Conservation (phyloP, 64 coral and sea anemone species). For the Acropora yongei region DNA sequence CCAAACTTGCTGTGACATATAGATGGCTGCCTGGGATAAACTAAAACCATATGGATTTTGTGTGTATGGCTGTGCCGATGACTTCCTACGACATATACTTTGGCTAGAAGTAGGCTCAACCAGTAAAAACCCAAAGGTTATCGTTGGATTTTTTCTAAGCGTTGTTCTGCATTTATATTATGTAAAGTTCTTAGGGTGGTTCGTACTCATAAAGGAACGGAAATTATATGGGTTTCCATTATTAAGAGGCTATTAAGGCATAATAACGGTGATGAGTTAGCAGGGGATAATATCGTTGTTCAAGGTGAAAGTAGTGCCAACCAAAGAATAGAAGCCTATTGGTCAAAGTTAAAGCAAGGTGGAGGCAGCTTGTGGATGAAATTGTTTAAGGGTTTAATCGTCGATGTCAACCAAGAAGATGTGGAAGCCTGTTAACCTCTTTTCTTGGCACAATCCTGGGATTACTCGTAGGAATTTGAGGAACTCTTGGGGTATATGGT, state of each 20-base stretch:
- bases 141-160: too few relatives aligned
- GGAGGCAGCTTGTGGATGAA: too few relatives aligned
- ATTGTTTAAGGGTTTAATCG: too few relatives aligned
- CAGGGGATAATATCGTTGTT: neutral
- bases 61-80: too few relatives aligned
- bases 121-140: too few relatives aligned
- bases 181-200: neutral
- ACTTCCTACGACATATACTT: too few relatives aligned
- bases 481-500: neutral
- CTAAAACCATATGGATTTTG: too few relatives aligned
- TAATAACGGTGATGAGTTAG: neutral
- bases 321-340: neutral
- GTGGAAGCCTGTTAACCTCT: neutral
- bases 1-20: too few relatives aligned
- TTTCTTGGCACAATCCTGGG: neutral
- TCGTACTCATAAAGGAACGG: neutral
- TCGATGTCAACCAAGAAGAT: neutral
- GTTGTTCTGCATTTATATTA: neutral
- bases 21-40: too few relatives aligned
- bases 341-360: neutral
- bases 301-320: neutral
- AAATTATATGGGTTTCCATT: neutral
- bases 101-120: too few relatives aligned
- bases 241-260: neutral
- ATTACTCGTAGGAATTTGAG: neutral